Evolutionary conservation across 1,140 invertebrate genomes (phyloP), one percentile per base, ranked within the genome.

Genomic region (Calycopis cecrops): DNA sequence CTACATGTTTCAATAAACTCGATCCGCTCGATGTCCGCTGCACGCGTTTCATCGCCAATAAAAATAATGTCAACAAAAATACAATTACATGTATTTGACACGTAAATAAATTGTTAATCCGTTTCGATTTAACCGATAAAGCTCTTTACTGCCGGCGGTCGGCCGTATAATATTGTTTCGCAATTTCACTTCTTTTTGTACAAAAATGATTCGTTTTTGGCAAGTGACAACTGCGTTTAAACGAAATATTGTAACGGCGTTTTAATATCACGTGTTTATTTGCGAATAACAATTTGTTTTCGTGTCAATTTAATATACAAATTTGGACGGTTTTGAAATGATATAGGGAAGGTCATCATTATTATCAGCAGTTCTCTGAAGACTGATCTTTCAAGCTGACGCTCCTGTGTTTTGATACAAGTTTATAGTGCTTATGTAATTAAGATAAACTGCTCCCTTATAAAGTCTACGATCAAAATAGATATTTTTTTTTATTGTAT

Each of bases 1-100:
- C 59, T 57, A 60, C 59, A 54, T 65, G 60, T 57, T 65, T 62
- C 59, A 68, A 59, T 65, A 63, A 61, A 67, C 63, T 54, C 55
- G 57, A 57, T 44, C 40, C 35, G 3, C 3, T 10, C 40, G 40
- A 44, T 44, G 40, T 44, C 17, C 40, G 16, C 14, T 16, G 40
- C 16, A 16, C 17, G 40, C 16, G 40, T 44, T 44, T 18, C 40
- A 44, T 44, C 14, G 40, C 40, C 14, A 14, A 44, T 44, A 44
- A 44, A 44, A 44, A 44, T 1, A 16, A 44, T 44, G 40, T 44
- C 40, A 44, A 44, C 16, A 44, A 44, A 44, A 44, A 44, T 44
- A 44, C 40, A 44, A 44, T 44, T 44, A 18, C n/a, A 10, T 44
- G 40, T 44, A 14, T 44, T 44, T 44, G 40, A 44, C 40, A 17